These are phyloP conservation scores for Ceyx margarethae DNA, from an alignment of 2,113 vertebrate species.

Conservation along the genomic window DNA sequence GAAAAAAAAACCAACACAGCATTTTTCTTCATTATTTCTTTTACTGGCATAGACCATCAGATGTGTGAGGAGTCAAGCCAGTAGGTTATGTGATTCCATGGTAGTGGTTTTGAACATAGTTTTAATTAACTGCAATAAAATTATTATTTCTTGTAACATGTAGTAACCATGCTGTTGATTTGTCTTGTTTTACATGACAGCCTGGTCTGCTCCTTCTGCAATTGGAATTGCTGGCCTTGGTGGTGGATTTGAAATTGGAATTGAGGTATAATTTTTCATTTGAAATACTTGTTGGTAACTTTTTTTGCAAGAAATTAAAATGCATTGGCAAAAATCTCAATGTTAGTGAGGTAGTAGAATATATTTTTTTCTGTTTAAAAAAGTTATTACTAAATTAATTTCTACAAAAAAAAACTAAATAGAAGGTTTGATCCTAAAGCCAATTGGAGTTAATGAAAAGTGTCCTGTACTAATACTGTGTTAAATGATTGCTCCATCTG, in stretches of 20 bases:
- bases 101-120: not conserved
- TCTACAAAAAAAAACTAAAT: not conserved
- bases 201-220: constrained; percentile 95
- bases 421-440: not conserved
- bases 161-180: not conserved
- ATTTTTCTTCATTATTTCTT: not conserved
- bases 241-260: constrained; percentile 95
- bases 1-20: not conserved
- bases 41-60: not conserved
- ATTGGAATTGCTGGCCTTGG: constrained; percentile 96
- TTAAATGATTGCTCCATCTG: not conserved
- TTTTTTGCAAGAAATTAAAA: constrained; percentile 27
- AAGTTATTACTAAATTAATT: not conserved
- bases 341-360: not conserved
- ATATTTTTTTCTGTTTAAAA: not conserved
- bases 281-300: not conserved
- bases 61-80: not conserved
- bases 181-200: constrained; percentile 67
- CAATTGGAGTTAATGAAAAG: not conserved
- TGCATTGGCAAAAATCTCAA: not conserved
- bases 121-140: not conserved
- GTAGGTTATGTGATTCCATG: not conserved
- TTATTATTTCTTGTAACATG: not conserved
- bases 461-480: not conserved
- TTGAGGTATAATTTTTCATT: constrained; percentile 81